Evolutionary conservation across 2,888 invertebrate species (phyloP).

Genomic region (Apamea monoglypha): DNA sequence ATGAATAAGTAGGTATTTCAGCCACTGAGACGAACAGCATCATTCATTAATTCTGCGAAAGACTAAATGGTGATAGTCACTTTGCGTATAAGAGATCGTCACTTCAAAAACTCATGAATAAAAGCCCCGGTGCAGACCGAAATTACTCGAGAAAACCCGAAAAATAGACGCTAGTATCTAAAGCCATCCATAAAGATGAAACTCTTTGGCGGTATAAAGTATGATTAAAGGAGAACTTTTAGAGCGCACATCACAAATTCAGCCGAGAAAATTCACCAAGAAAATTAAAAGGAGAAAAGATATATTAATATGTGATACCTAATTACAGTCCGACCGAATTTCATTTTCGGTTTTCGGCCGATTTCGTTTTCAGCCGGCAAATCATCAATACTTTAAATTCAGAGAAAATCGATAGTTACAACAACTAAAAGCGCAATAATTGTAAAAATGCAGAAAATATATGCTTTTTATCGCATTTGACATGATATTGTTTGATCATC

Average conservation of each 20-base stretch:
- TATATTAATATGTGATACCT: neutral
- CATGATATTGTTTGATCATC: neutral
- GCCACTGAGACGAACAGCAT: conserved; percentile 4
- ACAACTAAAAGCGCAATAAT: neutral
- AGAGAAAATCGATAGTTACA: rapidly evolving
- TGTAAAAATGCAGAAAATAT: neutral
- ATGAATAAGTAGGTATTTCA: neutral
- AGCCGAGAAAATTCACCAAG: neutral
- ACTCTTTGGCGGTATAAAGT: conserved; percentile 12
- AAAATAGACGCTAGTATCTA: conserved; percentile 16
- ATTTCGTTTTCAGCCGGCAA: neutral
- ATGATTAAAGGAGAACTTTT: conserved; percentile 37
- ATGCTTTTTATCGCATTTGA: neutral
- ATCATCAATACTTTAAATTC: neutral
- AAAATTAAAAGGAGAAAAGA: neutral
- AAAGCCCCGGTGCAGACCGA: conserved; percentile 1
- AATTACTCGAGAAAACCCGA: conserved; percentile 16
- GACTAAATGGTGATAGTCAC: neutral
- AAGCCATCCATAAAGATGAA: conserved; percentile 13
- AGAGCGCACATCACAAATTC: conserved; percentile 5
- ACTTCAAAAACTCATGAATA: conserved; percentile 46
- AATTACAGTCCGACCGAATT: neutral
- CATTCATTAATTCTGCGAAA: conserved; percentile 22
- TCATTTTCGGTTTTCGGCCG: neutral
- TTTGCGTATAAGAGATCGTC: conserved; percentile 26